A percentile compares a stretch with the other conserved stretches of the same genome.
Conservation (phyloP, 37 sponge, comb jelly and placozoan species). For the Ianthella basta region DNA sequence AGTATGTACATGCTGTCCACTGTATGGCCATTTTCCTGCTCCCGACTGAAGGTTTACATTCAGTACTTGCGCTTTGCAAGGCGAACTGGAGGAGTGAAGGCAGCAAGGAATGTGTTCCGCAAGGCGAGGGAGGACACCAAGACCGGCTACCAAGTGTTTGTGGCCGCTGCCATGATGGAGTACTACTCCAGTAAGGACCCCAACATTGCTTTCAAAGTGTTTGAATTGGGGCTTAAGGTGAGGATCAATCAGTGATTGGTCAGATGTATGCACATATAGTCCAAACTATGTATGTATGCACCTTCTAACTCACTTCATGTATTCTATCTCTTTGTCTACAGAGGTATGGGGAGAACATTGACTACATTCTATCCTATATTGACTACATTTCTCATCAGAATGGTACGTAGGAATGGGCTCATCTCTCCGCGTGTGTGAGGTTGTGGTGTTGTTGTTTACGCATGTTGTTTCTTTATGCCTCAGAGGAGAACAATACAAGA, state of each 20-base stretch:
- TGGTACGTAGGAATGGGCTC: slow-evolving; percentile 56
- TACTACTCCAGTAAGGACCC: slow-evolving; percentile 88
- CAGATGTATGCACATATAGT: neutral
- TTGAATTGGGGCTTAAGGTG: slow-evolving; percentile 95
- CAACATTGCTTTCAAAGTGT: slow-evolving; percentile 90
- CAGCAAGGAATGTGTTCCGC: slow-evolving; percentile 87
- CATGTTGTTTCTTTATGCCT: neutral
- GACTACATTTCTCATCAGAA: slow-evolving; percentile 87
- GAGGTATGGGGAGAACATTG: slow-evolving; percentile 77
- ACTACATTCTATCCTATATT: slow-evolving; percentile 79
- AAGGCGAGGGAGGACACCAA: slow-evolving; percentile 87
- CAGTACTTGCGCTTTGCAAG: slow-evolving; percentile 95
- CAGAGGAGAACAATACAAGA: slow-evolving; percentile 97
- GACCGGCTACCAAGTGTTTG: slow-evolving; percentile 83
- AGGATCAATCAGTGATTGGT: neutral
- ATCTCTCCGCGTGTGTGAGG: neutral
- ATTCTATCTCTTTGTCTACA: slow-evolving; percentile 22
- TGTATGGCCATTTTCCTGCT: no score
- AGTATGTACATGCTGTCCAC: no score
- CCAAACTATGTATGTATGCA: neutral
- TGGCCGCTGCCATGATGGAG: slow-evolving; percentile 97
- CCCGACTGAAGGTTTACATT: slow-evolving; percentile 70
- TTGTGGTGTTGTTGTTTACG: neutral
- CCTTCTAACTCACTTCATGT: no score
- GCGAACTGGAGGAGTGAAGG: slow-evolving; percentile 82